Base-by-base conservation (phyloP, 2,888 invertebrate species). In the Noctua fimbriata region DNA sequence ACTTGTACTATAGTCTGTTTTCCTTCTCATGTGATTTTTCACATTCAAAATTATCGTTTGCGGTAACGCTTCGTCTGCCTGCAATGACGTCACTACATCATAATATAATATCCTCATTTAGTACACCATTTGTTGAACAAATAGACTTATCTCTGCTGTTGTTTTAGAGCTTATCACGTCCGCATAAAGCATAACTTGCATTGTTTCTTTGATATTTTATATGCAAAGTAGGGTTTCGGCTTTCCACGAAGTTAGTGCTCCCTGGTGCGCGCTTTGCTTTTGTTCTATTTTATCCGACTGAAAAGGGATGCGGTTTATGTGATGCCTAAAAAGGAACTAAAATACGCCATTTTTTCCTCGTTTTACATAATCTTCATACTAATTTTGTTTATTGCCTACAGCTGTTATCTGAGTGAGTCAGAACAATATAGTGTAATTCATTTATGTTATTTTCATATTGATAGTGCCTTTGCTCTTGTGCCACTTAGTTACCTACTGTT, bases 251-350 rank as follows among this genome's bases (percentile, higher is more conserved):
- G 87, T 87, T 91, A 92, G 89, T 85, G 88, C 88, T 91, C 93
- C 92, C 93, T 78, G 66, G 93, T 90, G 92, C 83, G 84, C 84
- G 83, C 86, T 90, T 87, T 87, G 87, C 86, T 91, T 90, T 89
- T 89, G 89, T 90, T 89, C 75, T 81, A 81, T 83, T 87, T 36
- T 86, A 78, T 83, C 86, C 83, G 82, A 79, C 81, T 89, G 63
- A 84, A 91, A 91, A 88, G 90, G 88, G 87, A 86, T 88, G 82
- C 86, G 86, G 88, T 86, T 85, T 81, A 86, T 87, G 76, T 73
- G 44, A 76, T 78, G 69, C 67, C 75, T 75, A 41, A 52, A 67
- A 66, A 65, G 52, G 58, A 14, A 49, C 44, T 49, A n/a, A 80
- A 84, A 63, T 55, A 32, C 55, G 79, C 77, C 69, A n/a, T 65